Conservation (phyloP, 2,888 invertebrate species). For the Drosophila pegasa region DNA sequence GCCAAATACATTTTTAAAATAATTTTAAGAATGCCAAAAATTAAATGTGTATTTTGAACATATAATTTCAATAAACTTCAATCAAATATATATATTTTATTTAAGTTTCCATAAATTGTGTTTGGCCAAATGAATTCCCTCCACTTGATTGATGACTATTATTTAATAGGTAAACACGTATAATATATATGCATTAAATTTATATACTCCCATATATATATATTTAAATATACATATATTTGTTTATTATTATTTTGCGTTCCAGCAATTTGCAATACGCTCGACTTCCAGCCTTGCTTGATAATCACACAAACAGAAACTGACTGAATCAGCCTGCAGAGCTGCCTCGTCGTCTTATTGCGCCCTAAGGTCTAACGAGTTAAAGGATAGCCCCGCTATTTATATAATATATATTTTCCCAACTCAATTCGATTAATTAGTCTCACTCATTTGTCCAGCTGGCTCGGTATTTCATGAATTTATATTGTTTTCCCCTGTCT, state of each 20-base stretch:
- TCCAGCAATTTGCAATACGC: conserved; percentile 28
- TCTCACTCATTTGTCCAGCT: conserved; percentile 37
- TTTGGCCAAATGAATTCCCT: neutral
- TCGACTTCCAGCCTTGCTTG: conserved; percentile 37
- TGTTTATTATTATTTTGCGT: conserved; percentile 42
- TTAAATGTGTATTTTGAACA: neutral
- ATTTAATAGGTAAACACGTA: conserved; percentile 16
- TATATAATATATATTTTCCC: neutral
- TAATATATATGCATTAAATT: neutral
- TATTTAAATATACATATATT: conserved; percentile 5
- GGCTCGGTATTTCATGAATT: neutral
- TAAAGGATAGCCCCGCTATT: conserved; percentile 1
- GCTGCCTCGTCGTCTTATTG: conserved; percentile 3
- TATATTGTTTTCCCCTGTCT: neutral
- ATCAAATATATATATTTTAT: no score
- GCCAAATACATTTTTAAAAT: no score
- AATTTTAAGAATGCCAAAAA: neutral
- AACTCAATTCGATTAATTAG: conserved; percentile 43
- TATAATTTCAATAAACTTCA: no score
- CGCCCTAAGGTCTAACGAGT: neutral
- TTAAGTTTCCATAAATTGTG: conserved; percentile 25
- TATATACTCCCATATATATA: neutral
- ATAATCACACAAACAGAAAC: conserved; percentile 47
- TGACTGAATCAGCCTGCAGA: conserved; percentile 31
- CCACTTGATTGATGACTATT: conserved; percentile 27